phyloP scores from a whole-genome alignment of 1,140 invertebrate genomes.

The Latrodectus geometricus region DNA sequence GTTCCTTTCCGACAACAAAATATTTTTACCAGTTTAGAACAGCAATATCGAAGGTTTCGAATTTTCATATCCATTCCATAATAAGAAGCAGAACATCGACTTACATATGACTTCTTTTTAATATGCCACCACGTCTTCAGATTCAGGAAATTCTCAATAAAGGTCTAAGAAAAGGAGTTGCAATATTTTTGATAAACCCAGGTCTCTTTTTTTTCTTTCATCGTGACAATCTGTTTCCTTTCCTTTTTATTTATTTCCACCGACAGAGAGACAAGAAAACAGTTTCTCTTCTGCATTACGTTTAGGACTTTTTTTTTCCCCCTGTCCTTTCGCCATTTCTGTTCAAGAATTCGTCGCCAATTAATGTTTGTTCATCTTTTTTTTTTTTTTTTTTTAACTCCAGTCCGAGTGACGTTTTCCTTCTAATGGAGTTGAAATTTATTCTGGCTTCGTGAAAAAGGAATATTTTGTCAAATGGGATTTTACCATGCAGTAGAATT shows the following conservation, averaged over 20 bases:
- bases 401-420: no score
- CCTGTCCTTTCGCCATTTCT: no score
- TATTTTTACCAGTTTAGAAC: no score
- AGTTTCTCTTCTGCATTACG: no score
- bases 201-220: conserved; percentile 3
- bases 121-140: neutral
- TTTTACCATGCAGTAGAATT: neutral
- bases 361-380: conserved; percentile 35
- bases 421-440: no score
- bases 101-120: conserved; percentile 22
- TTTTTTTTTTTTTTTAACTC: neutral
- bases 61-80: conserved; percentile 28
- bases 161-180: conserved; percentile 9
- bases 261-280: neutral
- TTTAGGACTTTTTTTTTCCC: no score
- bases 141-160: conserved; percentile 46
- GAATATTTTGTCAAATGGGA: neutral
- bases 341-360: conserved; percentile 24
- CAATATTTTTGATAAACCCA: conserved; percentile 45
- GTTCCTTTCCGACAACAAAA: no score
- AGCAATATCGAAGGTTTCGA: neutral
- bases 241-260: conserved; percentile 25
- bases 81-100: conserved; percentile 3
- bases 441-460: neutral
- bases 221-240: neutral